Evolutionary conservation across 2,113 vertebrate species (phyloP).

Genomic region (Zosterops hypoxanthus): DNA sequence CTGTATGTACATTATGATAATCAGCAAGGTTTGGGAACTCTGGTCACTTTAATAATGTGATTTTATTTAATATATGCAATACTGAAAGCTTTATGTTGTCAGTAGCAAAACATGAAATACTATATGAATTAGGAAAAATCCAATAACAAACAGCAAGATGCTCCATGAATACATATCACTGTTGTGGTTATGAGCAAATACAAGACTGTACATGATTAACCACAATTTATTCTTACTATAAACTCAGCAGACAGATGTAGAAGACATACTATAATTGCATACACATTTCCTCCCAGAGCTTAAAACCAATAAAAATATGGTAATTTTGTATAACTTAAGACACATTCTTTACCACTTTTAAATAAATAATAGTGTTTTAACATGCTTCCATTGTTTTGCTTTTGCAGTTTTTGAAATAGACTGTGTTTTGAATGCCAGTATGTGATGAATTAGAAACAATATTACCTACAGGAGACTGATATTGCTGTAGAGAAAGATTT

Average conservation of each 20-base stretch:
- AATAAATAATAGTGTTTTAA: slow-evolving; percentile 50
- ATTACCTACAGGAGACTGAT: slow-evolving; percentile 7
- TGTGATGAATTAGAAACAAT: slow-evolving; percentile 36
- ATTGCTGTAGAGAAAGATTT: slow-evolving; percentile 22
- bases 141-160: slow-evolving; percentile 62
- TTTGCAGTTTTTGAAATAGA: slow-evolving; percentile 42
- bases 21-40: neutral
- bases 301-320: slow-evolving; percentile 31
- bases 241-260: slow-evolving; percentile 51
- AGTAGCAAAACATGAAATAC: slow-evolving; percentile 50
- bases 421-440: slow-evolving; percentile 36
- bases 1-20: neutral
- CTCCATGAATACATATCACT: slow-evolving; percentile 58
- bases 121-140: slow-evolving; percentile 58
- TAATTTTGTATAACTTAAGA: slow-evolving; percentile 58
- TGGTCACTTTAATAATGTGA: neutral
- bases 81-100: slow-evolving; percentile 27
- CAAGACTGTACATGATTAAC: slow-evolving; percentile 63
- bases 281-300: slow-evolving; percentile 49
- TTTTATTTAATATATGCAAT: slow-evolving; percentile 24
- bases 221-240: slow-evolving; percentile 67
- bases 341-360: slow-evolving; percentile 43
- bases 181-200: slow-evolving; percentile 63
- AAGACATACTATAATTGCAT: slow-evolving; percentile 42
- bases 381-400: neutral